phyloP scores from a whole-genome alignment of 2,797 vertebrate species.

The Hyperoplus lanceolatus region DNA sequence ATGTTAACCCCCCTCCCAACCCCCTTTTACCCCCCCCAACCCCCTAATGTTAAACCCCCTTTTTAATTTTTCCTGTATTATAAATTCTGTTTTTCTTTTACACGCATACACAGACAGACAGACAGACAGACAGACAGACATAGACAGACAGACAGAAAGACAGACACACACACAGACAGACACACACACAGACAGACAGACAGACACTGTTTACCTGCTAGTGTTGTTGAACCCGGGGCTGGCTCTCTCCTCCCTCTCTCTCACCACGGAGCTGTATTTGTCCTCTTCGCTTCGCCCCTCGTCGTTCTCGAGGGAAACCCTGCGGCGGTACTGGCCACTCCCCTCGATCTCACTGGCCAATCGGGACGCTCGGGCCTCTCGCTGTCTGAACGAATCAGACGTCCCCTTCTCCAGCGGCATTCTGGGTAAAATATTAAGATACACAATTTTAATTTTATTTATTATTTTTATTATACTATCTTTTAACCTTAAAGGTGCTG shows the following conservation, averaged over 20 bases:
- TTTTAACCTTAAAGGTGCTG: too few species aligned
- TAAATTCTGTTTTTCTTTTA: too few species aligned
- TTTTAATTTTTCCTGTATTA: too few species aligned
- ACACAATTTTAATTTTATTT: background rate
- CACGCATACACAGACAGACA: too few species aligned
- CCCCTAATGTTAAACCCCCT: too few species aligned
- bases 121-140: too few species aligned
- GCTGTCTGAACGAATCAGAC: constrained; percentile 88
- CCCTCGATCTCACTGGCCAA: constrained; percentile 90
- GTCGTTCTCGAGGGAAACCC: constrained; percentile 89
- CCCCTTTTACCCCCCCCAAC: too few species aligned
- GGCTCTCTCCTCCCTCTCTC: constrained; percentile 83
- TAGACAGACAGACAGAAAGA: too few species aligned
- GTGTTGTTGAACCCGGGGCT: constrained; percentile 68
- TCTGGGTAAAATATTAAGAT: constrained; percentile 62
- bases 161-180: too few species aligned
- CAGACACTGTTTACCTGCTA: constrained; percentile 56
- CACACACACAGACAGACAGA: too few species aligned
- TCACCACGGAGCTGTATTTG: constrained; percentile 87
- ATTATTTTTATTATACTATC: too few species aligned
- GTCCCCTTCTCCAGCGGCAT: constrained; percentile 89
- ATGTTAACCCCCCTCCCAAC: too few species aligned
- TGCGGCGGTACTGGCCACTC: constrained; percentile 86
- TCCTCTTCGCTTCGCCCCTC: constrained; percentile 90
- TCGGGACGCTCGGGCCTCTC: constrained; percentile 88